phyloP scores from a whole-genome alignment of 64 coral and sea anemone genomes.

The Dendrophyllia cribrosa region DNA sequence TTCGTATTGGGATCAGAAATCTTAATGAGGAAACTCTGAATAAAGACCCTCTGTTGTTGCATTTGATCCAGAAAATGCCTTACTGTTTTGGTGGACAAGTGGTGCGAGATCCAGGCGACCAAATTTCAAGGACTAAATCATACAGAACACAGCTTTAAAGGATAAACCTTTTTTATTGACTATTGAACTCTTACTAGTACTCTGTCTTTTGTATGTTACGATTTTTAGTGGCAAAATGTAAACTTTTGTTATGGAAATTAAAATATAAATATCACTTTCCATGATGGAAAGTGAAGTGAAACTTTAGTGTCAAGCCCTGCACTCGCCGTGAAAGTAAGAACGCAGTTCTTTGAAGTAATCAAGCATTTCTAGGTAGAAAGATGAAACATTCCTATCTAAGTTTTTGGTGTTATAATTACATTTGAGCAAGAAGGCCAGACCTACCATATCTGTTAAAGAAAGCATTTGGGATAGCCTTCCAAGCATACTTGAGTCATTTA shows the following conservation, averaged over 20 bases:
- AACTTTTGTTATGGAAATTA: no score
- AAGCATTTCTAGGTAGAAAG: not conserved
- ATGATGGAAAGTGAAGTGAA: no score
- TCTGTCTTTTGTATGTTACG: no score
- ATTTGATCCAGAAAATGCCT: conserved; percentile 3
- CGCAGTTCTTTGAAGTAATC: not conserved
- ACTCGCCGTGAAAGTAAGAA: no score
- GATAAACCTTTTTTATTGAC: not conserved
- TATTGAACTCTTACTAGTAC: no score
- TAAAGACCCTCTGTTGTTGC: not conserved
- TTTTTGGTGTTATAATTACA: not conserved
- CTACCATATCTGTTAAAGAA: not conserved
- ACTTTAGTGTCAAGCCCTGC: no score
- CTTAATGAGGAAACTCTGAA: not conserved
- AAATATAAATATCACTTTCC: no score
- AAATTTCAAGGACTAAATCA: conserved; percentile 54
- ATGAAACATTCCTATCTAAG: not conserved
- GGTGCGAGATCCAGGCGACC: conserved; percentile 19
- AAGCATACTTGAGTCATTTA: not conserved
- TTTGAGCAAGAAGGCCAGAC: not conserved
- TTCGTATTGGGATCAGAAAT: conserved; percentile 13
- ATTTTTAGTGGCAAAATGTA: no score
- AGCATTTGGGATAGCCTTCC: not conserved
- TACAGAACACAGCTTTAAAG: conserved; percentile 42
- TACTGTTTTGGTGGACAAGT: conserved; percentile 39